Conservation (phyloP, 2,797 vertebrate species). For the Nannoperca obscura region DNA sequence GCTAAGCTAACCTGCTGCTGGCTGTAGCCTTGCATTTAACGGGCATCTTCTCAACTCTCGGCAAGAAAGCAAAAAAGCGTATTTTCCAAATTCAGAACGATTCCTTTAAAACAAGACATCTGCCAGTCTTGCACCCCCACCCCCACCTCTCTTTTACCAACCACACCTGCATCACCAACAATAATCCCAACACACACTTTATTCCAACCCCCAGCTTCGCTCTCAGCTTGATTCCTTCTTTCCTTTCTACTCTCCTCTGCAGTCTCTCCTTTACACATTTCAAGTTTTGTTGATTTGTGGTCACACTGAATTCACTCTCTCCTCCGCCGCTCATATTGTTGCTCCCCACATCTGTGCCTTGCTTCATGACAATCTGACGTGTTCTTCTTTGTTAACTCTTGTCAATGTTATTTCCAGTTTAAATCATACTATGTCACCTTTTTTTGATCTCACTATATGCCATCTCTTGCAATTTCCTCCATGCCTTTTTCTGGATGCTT, state of each 20-base stretch:
- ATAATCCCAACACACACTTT: not conserved
- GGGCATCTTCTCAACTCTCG: not conserved
- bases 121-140: not conserved
- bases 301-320: constrained; percentile 34
- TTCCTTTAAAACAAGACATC: constrained; percentile 11
- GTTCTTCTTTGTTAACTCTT: constrained; percentile 38
- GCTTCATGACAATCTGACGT: constrained; percentile 40
- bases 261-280: constrained; percentile 31
- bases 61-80: not conserved
- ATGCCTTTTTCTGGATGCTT: constrained; percentile 52
- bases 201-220: constrained; percentile 2
- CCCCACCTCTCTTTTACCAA: not conserved
- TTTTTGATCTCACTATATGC: constrained; percentile 34
- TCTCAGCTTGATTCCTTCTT: constrained; percentile 15
- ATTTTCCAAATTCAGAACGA: accelerated
- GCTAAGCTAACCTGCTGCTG: not conserved
- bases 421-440: constrained; percentile 38
- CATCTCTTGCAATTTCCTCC: constrained; percentile 49
- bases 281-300: constrained; percentile 35
- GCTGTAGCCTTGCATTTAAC: not conserved
- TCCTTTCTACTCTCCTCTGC: constrained; percentile 10
- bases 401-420: constrained; percentile 51
- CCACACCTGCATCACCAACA: not conserved
- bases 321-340: constrained; percentile 20
- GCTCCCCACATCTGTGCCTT: constrained; percentile 23